Percentiles rank a stretch among this genome's conserved stretches.
Conservation (phyloP, 1,140 invertebrate species). For the Pseudomyrmex gracilis region DNA sequence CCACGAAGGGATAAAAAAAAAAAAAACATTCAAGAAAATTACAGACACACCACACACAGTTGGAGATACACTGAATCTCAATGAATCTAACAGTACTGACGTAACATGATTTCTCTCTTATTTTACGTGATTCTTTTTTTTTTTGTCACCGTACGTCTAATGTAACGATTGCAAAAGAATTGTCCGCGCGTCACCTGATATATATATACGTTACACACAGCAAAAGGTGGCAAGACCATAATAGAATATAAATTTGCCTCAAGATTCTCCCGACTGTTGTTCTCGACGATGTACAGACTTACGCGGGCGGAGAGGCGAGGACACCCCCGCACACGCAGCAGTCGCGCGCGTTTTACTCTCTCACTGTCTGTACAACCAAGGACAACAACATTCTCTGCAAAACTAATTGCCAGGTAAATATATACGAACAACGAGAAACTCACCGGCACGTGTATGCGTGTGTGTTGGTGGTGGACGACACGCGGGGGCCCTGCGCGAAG, state of each 20-base stretch:
- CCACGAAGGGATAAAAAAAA: no score
- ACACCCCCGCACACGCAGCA: conserved; percentile 72
- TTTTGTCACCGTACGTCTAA: no score
- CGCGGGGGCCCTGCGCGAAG: conserved; percentile 30
- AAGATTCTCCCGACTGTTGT: conserved; percentile 55
- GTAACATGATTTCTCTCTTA: no score
- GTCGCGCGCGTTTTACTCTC: conserved; percentile 67
- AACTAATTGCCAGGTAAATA: conserved; percentile 84
- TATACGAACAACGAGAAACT: conserved; percentile 74
- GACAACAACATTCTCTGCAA: conserved; percentile 84
- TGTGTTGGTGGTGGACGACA: conserved; percentile 37
- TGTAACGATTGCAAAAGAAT: no score
- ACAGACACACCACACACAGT: no score
- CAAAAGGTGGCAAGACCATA: not conserved
- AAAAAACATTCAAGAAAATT: no score
- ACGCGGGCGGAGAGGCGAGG: conserved; percentile 60
- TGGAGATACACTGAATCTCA: no score
- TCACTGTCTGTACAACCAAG: conserved; percentile 77
- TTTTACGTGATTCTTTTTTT: no score
- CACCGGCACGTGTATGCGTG: conserved; percentile 28
- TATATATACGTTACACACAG: no score
- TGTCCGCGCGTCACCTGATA: no score
- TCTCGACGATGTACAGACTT: conserved; percentile 47
- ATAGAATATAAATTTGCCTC: conserved; percentile 17
- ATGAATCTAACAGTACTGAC: no score